Conservation (phyloP, 2,113 vertebrate genomes). For the Dipodomys stephensi region DNA sequence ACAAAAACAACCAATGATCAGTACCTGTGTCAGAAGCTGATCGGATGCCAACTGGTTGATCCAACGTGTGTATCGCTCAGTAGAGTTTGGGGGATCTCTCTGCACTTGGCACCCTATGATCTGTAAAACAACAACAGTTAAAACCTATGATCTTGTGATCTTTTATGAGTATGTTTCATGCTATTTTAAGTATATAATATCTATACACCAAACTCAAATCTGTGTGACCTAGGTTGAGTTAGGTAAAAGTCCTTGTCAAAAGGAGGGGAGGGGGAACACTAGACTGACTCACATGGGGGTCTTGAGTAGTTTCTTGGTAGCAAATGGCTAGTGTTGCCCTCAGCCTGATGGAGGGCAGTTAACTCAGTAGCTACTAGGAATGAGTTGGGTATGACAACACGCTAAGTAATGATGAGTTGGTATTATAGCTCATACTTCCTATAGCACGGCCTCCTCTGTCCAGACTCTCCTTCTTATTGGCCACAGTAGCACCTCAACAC, state of each 20-base stretch:
- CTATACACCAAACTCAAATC: not conserved
- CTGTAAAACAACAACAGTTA: conserved; percentile 83
- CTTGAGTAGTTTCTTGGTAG: not conserved
- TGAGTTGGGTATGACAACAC: not conserved
- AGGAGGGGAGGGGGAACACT: not conserved
- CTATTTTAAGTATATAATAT: not conserved
- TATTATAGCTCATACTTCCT: too few relatives aligned
- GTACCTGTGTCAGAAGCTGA: conserved; percentile 94
- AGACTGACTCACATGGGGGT: too few relatives aligned
- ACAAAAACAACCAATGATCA: not conserved
- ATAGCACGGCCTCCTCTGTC: not conserved
- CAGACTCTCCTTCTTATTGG: not conserved
- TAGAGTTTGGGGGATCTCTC: conserved; percentile 92
- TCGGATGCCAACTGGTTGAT: conserved; percentile 91
- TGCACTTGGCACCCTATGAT: conserved; percentile 93
- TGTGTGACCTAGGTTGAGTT: not conserved
- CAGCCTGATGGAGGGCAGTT: too few relatives aligned
- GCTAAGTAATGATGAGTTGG: not conserved
- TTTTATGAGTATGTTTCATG: not conserved
- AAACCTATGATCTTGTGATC: too few relatives aligned
- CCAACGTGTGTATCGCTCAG: conserved; percentile 96
- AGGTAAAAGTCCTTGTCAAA: not conserved
- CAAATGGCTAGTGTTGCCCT: not conserved
- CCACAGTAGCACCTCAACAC: not conserved
- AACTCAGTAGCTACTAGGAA: not conserved